Evolutionary conservation across 2,888 invertebrate genomes (phyloP), one percentile per base, ranked within the genome.

Genomic region (Diaphora mendica): DNA sequence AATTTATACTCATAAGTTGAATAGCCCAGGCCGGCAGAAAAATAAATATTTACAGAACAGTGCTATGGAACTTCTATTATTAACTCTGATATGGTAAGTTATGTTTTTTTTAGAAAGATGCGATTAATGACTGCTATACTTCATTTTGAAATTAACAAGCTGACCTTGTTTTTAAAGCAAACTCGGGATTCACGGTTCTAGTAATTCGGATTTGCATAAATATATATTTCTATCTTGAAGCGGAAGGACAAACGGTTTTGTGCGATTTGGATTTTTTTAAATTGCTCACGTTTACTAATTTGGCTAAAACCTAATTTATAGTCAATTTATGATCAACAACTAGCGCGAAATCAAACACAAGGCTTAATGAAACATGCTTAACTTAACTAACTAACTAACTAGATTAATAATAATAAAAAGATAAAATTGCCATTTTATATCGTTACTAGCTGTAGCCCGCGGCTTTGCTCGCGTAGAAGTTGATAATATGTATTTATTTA

Each of bases 121-220:
- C 39, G 15, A n/a, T 55, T 68, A 30, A 68, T 55, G 68, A 68
- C 35, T n/a, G n/a, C n/a, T 55, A 42, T 48, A 76, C 71, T 67
- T 67, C 55, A 64, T 66, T 70, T 68, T 66, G 77, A 86, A 83
- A 83, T 71, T 84, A 84, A 82, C 79, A 69, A 70, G 64, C 65
- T 70, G 79, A 79, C 82, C 82, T 85, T 77, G 79, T 68, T 76
- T 65, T 70, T 71, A 76, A 78, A 82, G 76, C 77, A 66, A 39
- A 75, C 17, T 62, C 17, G 15, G 30, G 30, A 62, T 30, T 62
- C 17, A 5, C 30, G 62, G 26, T 62, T 17, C 55, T 13, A 26
- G 11, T 26, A 13, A 59, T 59, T 26, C 26, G 2, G 59, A 59
- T 26, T 26, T 26, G 0, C 26, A 0, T 59, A n/a, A n/a, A 59